These are phyloP conservation scores for Pteropus alecto DNA, from an alignment of 2,113 vertebrate species.

Conservation along the genomic window DNA sequence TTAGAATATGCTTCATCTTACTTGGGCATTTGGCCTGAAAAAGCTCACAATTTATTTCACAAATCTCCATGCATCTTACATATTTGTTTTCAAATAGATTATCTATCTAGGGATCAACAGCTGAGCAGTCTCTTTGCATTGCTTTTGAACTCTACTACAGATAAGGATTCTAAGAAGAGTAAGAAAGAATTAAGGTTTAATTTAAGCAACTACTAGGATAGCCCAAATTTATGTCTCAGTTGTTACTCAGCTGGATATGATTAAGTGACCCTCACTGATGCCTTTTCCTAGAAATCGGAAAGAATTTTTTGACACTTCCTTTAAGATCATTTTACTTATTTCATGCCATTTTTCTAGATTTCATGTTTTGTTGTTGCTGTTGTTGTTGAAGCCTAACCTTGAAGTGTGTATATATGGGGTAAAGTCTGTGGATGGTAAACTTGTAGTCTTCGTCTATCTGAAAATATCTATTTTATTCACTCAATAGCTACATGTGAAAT, in stretches of 20 bases:
- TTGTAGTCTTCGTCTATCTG: not conserved
- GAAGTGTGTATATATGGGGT: not conserved
- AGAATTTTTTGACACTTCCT: not conserved
- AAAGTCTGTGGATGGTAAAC: not conserved
- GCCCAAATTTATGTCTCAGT: not conserved
- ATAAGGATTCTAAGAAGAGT: not conserved
- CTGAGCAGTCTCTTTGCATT: not conserved
- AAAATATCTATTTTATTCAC: not conserved
- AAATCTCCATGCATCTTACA: not conserved
- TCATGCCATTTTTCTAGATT: not conserved
- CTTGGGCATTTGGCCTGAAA: not conserved
- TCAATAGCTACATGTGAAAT: not conserved
- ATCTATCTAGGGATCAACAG: not conserved
- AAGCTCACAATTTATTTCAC: not conserved
- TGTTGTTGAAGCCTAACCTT: not conserved
- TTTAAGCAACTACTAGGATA: not conserved
- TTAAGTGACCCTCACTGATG: not conserved
- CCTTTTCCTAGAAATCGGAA: not conserved
- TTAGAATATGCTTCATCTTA: not conserved
- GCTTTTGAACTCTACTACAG: not conserved
- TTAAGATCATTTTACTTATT: not conserved
- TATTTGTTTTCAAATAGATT: not conserved
- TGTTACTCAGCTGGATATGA: not conserved
- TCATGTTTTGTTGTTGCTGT: not conserved
- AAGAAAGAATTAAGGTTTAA: not conserved